Conservation (phyloP, 2,888 invertebrate species). For the Priocnemis perturbator region DNA sequence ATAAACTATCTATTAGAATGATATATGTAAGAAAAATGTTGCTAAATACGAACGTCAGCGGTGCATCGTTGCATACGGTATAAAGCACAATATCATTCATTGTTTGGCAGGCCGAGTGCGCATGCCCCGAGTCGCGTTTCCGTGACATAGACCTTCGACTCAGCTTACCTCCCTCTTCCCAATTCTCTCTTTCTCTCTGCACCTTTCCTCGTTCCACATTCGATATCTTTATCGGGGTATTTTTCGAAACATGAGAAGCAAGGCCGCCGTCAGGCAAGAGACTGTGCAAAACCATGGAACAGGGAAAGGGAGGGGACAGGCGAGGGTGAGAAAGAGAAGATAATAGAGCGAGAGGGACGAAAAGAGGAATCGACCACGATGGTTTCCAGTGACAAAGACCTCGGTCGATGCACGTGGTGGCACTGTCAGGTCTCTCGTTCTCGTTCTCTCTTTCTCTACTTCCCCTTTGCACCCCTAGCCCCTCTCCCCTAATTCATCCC, state of each 20-base stretch:
- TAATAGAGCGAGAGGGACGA: slow-evolving; percentile 6
- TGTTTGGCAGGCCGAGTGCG: not conserved
- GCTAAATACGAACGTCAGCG: not conserved
- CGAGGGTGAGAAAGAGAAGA: not conserved
- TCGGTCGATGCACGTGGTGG: slow-evolving; percentile 56
- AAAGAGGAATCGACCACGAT: slow-evolving; percentile 45
- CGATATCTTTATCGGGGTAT: slow-evolving; percentile 9
- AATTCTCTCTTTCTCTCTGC: no score
- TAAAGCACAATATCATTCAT: not conserved
- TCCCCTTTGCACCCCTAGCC: slow-evolving; percentile 1
- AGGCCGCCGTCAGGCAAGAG: not conserved
- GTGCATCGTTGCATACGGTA: not conserved
- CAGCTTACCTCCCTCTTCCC: not conserved
- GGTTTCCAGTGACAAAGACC: slow-evolving; percentile 58
- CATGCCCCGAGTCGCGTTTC: not conserved
- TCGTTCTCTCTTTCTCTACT: slow-evolving; percentile 19
- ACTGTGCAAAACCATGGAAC: not conserved
- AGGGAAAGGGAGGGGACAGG: not conserved
- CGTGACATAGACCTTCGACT: slow-evolving; percentile 1
- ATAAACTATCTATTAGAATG: no score
- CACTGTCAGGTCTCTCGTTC: slow-evolving; percentile 39
- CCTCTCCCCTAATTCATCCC: slow-evolving; percentile 8
- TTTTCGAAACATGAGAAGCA: slow-evolving; percentile 14
- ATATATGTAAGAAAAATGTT: no score
- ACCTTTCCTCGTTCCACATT: not conserved